Conservation (phyloP, 2,113 vertebrate species). For the Campylorhamphus procurvoides region DNA sequence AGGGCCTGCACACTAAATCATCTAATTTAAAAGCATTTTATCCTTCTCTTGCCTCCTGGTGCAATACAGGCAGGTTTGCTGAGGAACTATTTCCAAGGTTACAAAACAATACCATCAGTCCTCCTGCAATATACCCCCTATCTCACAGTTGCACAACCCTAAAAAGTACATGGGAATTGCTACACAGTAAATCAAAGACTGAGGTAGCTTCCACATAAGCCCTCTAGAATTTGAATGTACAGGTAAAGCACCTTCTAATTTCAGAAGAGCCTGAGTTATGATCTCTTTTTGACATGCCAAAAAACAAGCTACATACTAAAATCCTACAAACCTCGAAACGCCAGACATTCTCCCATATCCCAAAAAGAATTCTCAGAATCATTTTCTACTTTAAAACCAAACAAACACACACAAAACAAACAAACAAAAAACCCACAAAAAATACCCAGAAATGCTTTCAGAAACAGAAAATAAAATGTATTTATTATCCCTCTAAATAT, state of each 20-base stretch:
- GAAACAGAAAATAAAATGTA: neutral
- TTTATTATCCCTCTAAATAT: neutral
- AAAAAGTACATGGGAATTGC: neutral
- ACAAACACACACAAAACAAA: neutral
- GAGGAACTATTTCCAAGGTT: neutral
- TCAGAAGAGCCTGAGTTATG: neutral
- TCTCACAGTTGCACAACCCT: neutral
- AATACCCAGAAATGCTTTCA: neutral
- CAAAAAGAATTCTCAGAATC: neutral
- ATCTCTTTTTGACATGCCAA: neutral
- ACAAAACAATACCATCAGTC: neutral
- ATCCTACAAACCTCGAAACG: neutral
- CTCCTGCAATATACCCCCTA: neutral
- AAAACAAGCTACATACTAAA: neutral
- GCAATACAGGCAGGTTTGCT: neutral
- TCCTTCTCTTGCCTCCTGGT: neutral
- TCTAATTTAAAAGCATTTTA: neutral
- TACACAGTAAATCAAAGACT: neutral
- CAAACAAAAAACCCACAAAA: neutral
- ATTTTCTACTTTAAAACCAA: neutral
- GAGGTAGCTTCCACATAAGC: neutral
- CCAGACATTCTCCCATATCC: neutral
- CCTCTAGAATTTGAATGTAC: neutral
- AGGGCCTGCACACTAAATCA: neutral
- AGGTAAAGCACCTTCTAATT: neutral